phyloP scores from a whole-genome alignment of 2,113 vertebrate species.

The Rhynchomys soricoides region DNA sequence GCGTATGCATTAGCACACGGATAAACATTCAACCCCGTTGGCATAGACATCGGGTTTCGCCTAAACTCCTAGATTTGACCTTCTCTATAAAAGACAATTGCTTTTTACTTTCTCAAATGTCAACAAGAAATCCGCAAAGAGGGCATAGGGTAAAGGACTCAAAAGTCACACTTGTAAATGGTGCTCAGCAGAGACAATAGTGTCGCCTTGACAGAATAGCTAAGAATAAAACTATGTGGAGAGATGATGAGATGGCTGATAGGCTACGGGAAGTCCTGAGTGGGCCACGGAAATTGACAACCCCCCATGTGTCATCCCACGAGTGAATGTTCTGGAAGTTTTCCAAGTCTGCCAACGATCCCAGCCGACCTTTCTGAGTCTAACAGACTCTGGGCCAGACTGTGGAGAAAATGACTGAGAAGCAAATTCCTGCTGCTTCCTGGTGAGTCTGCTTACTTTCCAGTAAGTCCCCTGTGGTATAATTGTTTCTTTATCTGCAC shows the following conservation, averaged over 20 bases:
- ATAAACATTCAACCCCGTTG: not conserved
- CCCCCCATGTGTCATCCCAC: fast-evolving
- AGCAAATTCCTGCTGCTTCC: constrained; percentile 60
- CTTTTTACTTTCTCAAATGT: not conserved
- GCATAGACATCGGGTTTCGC: not conserved
- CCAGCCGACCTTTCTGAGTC: not conserved
- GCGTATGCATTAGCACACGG: not conserved
- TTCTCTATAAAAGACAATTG: not conserved
- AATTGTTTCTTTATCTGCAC: constrained; percentile 75
- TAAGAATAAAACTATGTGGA: not conserved
- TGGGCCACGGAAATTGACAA: fast-evolving
- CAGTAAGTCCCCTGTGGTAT: constrained; percentile 66
- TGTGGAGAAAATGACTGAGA: not conserved
- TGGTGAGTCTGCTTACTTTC: constrained; percentile 29
- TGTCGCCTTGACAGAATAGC: not conserved
- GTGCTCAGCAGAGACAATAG: not conserved
- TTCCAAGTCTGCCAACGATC: not conserved
- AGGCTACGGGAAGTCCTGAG: not conserved
- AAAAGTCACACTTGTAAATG: not conserved
- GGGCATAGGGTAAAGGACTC: not conserved
- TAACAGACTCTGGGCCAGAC: not conserved
- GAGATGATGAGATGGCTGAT: fast-evolving
- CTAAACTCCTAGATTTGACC: not conserved
- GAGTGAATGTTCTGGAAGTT: not conserved
- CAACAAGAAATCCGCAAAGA: not conserved